phyloP scores from a whole-genome alignment of 2,888 invertebrate genomes.

The Spilarctia lutea region DNA sequence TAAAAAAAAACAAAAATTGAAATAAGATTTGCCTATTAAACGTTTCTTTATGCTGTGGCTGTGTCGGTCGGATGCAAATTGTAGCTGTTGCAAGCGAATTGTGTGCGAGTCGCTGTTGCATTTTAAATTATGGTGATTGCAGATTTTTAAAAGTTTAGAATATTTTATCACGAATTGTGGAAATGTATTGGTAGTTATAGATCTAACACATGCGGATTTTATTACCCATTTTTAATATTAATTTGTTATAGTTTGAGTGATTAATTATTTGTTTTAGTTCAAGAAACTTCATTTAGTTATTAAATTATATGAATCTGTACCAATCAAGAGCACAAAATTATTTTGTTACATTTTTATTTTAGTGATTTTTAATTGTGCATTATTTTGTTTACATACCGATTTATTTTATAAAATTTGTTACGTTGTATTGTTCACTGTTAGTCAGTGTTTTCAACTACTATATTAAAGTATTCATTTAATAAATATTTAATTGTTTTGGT shows the following conservation, averaged over 20 bases:
- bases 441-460: slow-evolving; percentile 48
- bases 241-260: slow-evolving; percentile 13
- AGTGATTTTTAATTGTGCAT: slow-evolving; percentile 19
- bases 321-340: slow-evolving; percentile 39
- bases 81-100: not conserved
- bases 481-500: slow-evolving; percentile 61
- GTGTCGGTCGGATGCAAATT: not conserved
- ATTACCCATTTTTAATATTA: slow-evolving; percentile 7
- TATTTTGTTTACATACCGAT: slow-evolving; percentile 43
- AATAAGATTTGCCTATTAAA: not conserved
- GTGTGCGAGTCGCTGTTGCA: not conserved
- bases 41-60: not conserved
- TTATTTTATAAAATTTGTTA: slow-evolving; percentile 55
- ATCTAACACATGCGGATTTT: not conserved
- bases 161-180: slow-evolving; percentile 2
- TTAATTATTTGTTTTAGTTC: slow-evolving; percentile 26
- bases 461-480: slow-evolving; percentile 59
- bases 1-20: not conserved
- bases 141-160: slow-evolving; percentile 3
- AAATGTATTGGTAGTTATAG: slow-evolving; percentile 11
- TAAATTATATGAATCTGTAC: slow-evolving; percentile 19
- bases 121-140: not conserved
- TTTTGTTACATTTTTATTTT: slow-evolving; percentile 30
- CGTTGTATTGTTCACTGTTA: slow-evolving; percentile 65
- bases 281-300: slow-evolving; percentile 23